Evolutionary conservation across 2,888 invertebrate genomes (phyloP), one percentile per base, ranked within the genome.

Genomic region (Acanthoscelides obtectus): DNA sequence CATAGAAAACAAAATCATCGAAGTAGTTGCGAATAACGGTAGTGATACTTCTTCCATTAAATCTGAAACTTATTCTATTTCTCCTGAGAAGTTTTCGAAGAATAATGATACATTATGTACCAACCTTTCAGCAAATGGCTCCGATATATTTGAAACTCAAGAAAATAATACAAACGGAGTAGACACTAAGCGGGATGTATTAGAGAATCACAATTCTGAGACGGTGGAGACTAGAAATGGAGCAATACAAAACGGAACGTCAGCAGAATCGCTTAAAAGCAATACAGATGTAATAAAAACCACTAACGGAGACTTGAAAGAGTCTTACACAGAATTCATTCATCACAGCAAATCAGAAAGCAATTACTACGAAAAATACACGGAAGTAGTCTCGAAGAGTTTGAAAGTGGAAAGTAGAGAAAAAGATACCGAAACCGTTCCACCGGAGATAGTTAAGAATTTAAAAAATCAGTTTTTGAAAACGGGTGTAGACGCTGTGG

Each of bases 391-490:
- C 19, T 71, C 78, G 12, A 79, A 79, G 68, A 78, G 72, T 68
- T 70, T 75, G 19, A 72, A 75, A 72, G 78, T 75, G 67, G 72
- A 75, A 22, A 78, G 77, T 66, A 76, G 76, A 27, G 81, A 81
- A 70, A 81, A 81, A 71, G 81, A 81, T 71, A 81, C 81, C 2
- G 80, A 80, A 70, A 78, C 79, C 1, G 81, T 81, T 2, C 81
- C 81, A 0, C 69, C 79, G 0, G 78, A 80, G 70, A 82, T 82
- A 19, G 81, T 82, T 5, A 78, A 80, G 68, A 78, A 79, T 67
- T 73, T 84, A 66, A 84, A 82, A 72, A 78, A 78, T 25, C 83
- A 82, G 72, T 83, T 83, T 71, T 75, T 79, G 71, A 82, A 79
- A 73, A 79, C 75, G 6, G 78, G 76, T 20, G 78, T 75, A 0